phyloP scores from a whole-genome alignment of 2,797 vertebrate genomes.

The Acrossocheilus wenchowensis region DNA sequence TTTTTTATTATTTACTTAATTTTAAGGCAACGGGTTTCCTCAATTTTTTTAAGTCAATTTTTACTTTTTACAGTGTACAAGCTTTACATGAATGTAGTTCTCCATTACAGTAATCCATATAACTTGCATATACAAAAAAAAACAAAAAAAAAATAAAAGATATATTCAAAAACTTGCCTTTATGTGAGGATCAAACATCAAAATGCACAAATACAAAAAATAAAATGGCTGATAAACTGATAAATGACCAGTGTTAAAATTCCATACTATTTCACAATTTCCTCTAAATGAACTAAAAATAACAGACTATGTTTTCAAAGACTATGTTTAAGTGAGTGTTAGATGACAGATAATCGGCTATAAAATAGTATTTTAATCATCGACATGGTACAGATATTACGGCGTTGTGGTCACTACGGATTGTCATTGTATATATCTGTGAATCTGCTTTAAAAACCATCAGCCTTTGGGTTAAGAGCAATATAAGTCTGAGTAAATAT shows the following conservation, averaged over 20 bases:
- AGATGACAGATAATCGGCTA: not conserved
- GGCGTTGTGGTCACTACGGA: not conserved
- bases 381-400: not conserved
- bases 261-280: not conserved
- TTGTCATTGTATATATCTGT: not conserved
- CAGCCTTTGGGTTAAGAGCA: not conserved
- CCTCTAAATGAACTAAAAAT: not conserved
- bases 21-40: too few species aligned
- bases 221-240: not conserved
- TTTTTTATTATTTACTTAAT: too few species aligned
- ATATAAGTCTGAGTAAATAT: not conserved
- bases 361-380: not conserved
- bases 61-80: not conserved
- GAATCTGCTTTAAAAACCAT: not conserved
- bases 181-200: not conserved
- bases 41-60: too few species aligned
- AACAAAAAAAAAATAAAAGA: not conserved
- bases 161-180: not conserved
- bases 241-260: not conserved
- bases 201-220: not conserved
- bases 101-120: not conserved
- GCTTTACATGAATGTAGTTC: not conserved
- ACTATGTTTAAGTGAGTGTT: not conserved
- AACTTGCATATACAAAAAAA: not conserved
- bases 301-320: not conserved